phyloP scores from a whole-genome alignment of 2,888 invertebrate genomes.

The Pinctada fucata region DNA sequence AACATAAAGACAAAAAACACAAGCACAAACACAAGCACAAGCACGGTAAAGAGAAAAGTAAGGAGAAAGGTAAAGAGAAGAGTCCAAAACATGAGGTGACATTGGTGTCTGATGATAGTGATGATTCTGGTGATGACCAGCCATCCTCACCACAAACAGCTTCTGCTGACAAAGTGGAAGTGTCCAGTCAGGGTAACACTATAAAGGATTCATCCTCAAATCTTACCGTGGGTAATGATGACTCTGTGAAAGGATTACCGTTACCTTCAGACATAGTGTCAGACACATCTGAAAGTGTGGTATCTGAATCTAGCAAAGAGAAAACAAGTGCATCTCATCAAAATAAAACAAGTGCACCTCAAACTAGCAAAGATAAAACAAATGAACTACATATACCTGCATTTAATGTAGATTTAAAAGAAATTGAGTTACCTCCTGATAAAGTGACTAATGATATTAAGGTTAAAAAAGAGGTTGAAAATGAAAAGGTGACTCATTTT shows the following conservation, averaged over 20 bases:
- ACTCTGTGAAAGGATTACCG: not conserved
- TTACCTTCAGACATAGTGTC: not conserved
- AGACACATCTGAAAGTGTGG: not conserved
- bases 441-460: not conserved
- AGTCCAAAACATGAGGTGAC: not conserved
- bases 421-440: not conserved
- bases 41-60: conserved; percentile 31
- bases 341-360: too few relatives aligned
- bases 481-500: not conserved
- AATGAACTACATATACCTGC: not conserved
- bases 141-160: not conserved
- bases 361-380: not conserved
- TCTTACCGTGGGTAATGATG: not conserved
- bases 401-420: not conserved
- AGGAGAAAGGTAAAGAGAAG: conserved; percentile 24
- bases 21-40: conserved; percentile 33
- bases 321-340: not conserved
- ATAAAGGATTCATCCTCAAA: not conserved
- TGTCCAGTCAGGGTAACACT: not conserved
- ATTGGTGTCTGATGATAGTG: not conserved
- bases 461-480: not conserved
- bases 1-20: conserved; percentile 38
- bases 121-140: not conserved
- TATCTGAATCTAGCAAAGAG: not conserved
- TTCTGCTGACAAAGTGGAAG: not conserved